Evolutionary conservation across 2,888 invertebrate species (phyloP).

Genomic region (Drosophila fulvimacula): DNA sequence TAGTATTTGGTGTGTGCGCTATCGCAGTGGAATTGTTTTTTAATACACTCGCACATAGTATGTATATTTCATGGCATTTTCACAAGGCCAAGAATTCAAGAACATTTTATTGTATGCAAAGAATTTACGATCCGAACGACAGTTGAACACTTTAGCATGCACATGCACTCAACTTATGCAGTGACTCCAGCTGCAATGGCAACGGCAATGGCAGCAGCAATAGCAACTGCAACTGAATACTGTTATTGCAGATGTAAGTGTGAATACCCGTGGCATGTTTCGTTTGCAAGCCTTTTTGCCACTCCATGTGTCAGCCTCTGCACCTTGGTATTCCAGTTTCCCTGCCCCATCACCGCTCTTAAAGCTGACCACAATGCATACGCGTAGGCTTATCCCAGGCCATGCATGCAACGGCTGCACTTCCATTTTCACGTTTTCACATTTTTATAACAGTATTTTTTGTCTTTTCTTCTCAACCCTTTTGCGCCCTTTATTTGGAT

Average conservation of each 20-base stretch:
- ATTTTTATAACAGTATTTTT: slow-evolving; percentile 31
- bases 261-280: slow-evolving; percentile 36
- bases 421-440: slow-evolving; percentile 61
- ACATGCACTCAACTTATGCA: slow-evolving; percentile 58
- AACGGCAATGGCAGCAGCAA: slow-evolving; percentile 12
- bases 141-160: slow-evolving; percentile 56
- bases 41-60: background rate
- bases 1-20: background rate
- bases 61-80: slow-evolving; percentile 1
- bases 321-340: slow-evolving; percentile 22
- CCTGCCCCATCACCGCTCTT: slow-evolving; percentile 7
- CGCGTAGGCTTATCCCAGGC: slow-evolving; percentile 40
- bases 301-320: slow-evolving; percentile 38
- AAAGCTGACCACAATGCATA: slow-evolving; percentile 59
- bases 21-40: background rate
- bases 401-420: slow-evolving; percentile 28
- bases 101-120: slow-evolving; percentile 15
- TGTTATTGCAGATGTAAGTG: slow-evolving; percentile 20
- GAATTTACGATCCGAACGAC: slow-evolving; percentile 46
- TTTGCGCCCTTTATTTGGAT: slow-evolving; percentile 7
- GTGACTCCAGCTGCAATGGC: slow-evolving; percentile 7
- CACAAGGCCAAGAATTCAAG: slow-evolving; percentile 4
- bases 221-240: slow-evolving; percentile 11
- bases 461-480: background rate
- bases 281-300: slow-evolving; percentile 53